phyloP scores from a whole-genome alignment of 2,113 vertebrate genomes.

The Ellobius talpinus region DNA sequence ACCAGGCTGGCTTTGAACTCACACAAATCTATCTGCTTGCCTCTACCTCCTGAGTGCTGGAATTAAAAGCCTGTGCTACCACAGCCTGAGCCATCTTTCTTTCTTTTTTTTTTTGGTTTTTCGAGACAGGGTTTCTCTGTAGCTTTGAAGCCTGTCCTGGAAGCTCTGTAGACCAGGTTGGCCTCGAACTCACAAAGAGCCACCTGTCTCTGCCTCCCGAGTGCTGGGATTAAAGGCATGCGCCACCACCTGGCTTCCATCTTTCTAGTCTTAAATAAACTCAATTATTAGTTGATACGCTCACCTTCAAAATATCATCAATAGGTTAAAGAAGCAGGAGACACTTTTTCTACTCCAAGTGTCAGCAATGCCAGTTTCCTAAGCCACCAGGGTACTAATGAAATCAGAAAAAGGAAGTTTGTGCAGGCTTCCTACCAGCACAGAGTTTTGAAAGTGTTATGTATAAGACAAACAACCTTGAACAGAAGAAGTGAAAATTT shows the following conservation, averaged over 20 bases:
- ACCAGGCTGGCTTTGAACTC: neutral
- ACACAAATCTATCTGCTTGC: neutral
- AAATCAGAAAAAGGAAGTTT: slow-evolving; percentile 60
- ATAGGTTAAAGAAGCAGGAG: slow-evolving; percentile 33
- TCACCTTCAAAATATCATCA: slow-evolving; percentile 19
- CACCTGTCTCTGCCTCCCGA: too few species aligned
- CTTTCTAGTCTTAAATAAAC: neutral
- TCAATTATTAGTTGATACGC: slow-evolving; percentile 7
- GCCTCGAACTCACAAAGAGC: too few species aligned
- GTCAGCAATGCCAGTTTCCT: neutral
- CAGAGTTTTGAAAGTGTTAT: slow-evolving; percentile 59
- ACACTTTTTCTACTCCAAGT: neutral
- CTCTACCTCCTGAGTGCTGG: neutral
- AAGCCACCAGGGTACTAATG: neutral
- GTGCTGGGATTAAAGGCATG: too few species aligned
- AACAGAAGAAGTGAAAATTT: slow-evolving; percentile 66
- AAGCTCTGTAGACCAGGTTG: too few species aligned
- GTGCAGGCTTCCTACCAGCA: neutral
- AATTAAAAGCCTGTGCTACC: neutral
- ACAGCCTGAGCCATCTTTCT: neutral
- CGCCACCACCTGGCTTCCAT: too few species aligned
- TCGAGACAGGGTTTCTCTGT: too few species aligned
- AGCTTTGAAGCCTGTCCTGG: too few species aligned
- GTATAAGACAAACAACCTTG: slow-evolving; percentile 22
- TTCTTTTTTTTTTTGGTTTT: too few species aligned